Conservation (phyloP, 2,797 vertebrate genomes). For the Onychomys leucogaster region DNA sequence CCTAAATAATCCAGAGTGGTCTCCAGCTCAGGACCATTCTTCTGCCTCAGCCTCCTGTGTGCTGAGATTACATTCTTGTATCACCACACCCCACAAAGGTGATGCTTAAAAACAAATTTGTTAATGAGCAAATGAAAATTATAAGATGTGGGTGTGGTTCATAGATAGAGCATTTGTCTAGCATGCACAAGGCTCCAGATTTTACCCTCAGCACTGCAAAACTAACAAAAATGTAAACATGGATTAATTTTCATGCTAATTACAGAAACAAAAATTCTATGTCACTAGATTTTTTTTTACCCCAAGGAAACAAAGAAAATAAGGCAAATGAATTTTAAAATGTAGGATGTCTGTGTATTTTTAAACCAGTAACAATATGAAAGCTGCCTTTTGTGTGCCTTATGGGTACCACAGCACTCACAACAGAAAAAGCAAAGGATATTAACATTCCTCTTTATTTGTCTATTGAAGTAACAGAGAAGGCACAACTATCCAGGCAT, state of each 20-base stretch:
- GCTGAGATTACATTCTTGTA: neutral
- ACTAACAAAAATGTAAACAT: neutral
- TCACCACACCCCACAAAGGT: neutral
- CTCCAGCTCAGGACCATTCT: neutral
- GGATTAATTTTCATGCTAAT: constrained; percentile 39
- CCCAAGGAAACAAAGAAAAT: neutral
- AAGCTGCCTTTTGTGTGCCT: neutral
- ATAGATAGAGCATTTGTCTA: neutral
- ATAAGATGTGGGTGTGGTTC: neutral
- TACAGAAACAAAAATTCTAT: neutral
- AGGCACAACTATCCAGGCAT: neutral
- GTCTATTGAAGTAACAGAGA: neutral
- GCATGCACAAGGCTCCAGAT: neutral
- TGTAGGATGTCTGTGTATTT: neutral
- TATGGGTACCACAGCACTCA: neutral
- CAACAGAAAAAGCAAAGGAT: constrained; percentile 48
- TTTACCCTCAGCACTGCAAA: neutral
- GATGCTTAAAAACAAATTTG: neutral
- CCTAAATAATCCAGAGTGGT: neutral
- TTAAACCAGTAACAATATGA: constrained; percentile 15
- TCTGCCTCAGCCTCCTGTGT: neutral
- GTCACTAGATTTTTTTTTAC: neutral
- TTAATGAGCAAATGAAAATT: constrained; percentile 41
- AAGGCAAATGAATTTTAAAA: neutral
- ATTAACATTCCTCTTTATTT: neutral